A percentile compares a stretch with the other conserved stretches of the same genome.
Conservation (phyloP, 2,113 vertebrate genomes). For the Nothoprocta pentlandii region DNA sequence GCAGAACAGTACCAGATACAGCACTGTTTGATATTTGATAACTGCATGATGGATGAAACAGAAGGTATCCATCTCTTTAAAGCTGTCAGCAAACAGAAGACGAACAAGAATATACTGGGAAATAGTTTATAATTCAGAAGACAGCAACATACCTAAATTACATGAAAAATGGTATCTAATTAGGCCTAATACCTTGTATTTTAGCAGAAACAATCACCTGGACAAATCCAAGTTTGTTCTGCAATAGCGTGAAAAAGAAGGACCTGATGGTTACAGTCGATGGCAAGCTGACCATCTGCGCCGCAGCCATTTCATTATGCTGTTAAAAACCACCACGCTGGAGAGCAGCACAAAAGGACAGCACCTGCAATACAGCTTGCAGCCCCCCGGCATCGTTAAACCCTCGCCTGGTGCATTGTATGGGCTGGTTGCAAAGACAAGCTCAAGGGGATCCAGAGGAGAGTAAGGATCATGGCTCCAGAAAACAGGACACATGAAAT, state of each 20-base stretch:
- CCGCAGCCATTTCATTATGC: background rate
- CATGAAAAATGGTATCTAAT: background rate
- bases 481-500: background rate
- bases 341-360: background rate
- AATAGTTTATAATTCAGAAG: background rate
- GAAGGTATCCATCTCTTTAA: background rate
- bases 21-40: background rate
- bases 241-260: background rate
- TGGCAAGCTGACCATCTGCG: background rate
- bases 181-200: fast-evolving
- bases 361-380: background rate
- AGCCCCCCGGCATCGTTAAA: background rate
- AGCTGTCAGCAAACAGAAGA: background rate
- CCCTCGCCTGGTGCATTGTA: background rate
- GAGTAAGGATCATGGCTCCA: background rate
- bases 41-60: background rate
- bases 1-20: background rate
- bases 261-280: background rate
- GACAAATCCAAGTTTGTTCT: background rate
- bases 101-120: background rate
- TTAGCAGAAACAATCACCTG: background rate
- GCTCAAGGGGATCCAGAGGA: background rate
- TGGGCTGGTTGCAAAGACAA: background rate
- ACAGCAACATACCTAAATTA: background rate
- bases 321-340: background rate